Base-by-base conservation (phyloP, 1,140 invertebrate species). In the Sycophaga agraensis region DNA sequence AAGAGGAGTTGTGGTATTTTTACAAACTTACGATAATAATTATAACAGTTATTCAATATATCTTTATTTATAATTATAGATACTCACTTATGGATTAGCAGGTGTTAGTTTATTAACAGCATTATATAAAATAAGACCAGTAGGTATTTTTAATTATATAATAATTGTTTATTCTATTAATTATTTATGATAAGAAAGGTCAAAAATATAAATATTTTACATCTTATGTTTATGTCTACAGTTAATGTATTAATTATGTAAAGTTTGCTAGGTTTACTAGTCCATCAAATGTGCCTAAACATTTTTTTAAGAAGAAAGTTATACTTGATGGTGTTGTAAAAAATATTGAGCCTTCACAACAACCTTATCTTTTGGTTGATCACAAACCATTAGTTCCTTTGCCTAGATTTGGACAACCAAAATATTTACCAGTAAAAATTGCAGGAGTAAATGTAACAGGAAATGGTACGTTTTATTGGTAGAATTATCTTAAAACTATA, bases 21-120 rank as follows among this genome's bases (percentile, higher is more conserved):
- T 48, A 4, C 40, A 59, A 60, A 60, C 4, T 35, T 49, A 22
- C 8, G 66, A 46, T 35, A 65, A 59, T 61, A 35, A n/a, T 65
- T 65, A 11, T 24, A n/a, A 8, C 4, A 43, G 16, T 14, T 11
- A 40, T 57, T 7, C 55, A 55, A 46, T 57, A 39, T 43, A 28
- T 58, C 40, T 49, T 22, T 60, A 42, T 6, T 57, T 48, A 22
- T 43, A 58, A 35, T 77, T 77, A 45, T 59, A 84, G 80, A 65
- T 83, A 51, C 60, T 83, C 16, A 81, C 79, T 39, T 84, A 84
- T 72, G 83, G 82, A 14, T 70, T 84, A 35, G 77, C 83, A 43
- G 70, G 82, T 17, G 59, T 78, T 57, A 76, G 81, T 45, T 68
- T 84, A n/a, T 66, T 78, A 22, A 58, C 77, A 40, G 82, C 83